phyloP scores from a whole-genome alignment of 2,888 invertebrate genomes.

The Microctonus aethiopoides region DNA sequence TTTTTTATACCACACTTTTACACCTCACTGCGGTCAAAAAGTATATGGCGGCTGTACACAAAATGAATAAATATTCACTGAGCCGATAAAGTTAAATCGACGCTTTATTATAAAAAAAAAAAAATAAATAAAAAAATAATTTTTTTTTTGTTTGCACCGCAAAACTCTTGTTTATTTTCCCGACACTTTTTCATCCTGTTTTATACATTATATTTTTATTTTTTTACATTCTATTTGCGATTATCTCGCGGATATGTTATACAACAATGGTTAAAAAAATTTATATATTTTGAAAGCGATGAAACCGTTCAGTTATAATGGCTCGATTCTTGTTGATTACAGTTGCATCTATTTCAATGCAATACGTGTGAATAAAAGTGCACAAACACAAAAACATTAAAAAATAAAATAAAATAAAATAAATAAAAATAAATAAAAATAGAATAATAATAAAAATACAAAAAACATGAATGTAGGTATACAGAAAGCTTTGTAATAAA shows the following conservation, averaged over 20 bases:
- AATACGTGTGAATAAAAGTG: background rate
- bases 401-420: too few species aligned
- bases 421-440: too few species aligned
- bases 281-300: background rate
- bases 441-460: background rate
- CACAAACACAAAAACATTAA: background rate
- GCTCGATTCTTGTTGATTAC: constrained; percentile 11
- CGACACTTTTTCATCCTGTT: constrained; percentile 56
- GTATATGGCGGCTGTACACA: constrained; percentile 38
- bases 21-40: constrained; percentile 34
- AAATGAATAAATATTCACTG: constrained; percentile 45
- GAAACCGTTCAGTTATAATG: background rate
- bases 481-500: background rate
- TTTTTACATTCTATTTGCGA: constrained; percentile 21
- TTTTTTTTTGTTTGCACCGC: too few species aligned
- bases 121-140: too few species aligned
- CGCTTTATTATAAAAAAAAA: constrained; percentile 37
- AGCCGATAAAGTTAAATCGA: constrained; percentile 29
- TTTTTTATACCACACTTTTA: constrained; percentile 38
- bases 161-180: constrained; percentile 46
- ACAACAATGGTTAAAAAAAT: background rate
- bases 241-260: constrained; percentile 4
- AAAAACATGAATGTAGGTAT: background rate
- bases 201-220: constrained; percentile 14
- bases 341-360: constrained; percentile 2